phyloP scores from a whole-genome alignment of 30 jellyfish, hydroid and myxozoan species.

The Pelagia noctiluca region DNA sequence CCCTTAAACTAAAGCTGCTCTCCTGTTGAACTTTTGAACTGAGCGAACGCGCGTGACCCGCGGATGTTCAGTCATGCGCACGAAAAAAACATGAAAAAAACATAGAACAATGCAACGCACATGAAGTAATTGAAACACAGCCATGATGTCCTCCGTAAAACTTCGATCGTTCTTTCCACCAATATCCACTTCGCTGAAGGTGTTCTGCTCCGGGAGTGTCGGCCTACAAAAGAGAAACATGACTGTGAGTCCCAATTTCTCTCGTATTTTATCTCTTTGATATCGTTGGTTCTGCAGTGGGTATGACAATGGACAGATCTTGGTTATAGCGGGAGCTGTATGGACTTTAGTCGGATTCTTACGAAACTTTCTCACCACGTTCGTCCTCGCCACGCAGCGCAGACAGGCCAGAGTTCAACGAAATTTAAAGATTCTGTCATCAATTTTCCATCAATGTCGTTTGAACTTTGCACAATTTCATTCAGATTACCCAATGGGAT shows the following conservation, averaged over 20 bases:
- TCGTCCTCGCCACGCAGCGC: no score
- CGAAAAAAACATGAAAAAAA: not conserved
- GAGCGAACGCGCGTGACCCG: no score
- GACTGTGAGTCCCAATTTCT: not conserved
- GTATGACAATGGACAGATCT: not conserved
- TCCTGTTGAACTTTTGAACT: no score
- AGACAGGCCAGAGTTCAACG: no score
- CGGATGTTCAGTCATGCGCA: not conserved
- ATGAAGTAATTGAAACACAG: no score
- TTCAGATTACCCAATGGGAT: no score
- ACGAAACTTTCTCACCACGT: not conserved
- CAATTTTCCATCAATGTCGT: no score
- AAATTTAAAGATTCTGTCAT: no score
- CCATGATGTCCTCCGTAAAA: conserved; percentile 15
- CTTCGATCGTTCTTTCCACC: not conserved
- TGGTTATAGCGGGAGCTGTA: not conserved
- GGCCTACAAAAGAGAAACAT: not conserved
- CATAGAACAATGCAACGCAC: no score
- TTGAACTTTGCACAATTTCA: no score
- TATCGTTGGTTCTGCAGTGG: not conserved
- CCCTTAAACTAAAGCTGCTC: no score
- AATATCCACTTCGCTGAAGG: not conserved
- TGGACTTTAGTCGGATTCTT: not conserved
- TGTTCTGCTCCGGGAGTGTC: not conserved
- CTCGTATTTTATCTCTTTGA: not conserved